Conservation (phyloP, 2,113 vertebrate genomes). For the Acrocephalus kingi region DNA sequence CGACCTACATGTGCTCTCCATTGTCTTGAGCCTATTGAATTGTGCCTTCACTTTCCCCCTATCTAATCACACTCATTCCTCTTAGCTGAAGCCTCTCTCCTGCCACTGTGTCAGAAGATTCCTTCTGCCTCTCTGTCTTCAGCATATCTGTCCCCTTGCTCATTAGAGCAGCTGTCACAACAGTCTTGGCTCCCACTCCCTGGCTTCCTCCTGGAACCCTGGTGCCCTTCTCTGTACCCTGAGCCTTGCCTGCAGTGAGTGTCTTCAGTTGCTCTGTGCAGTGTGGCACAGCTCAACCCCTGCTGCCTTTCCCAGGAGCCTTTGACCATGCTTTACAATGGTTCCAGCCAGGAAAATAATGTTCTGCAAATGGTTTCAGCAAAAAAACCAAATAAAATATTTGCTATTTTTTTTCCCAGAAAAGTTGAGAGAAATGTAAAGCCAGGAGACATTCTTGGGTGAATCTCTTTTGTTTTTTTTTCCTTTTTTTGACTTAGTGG, state of each 20-base stretch:
- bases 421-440: not conserved
- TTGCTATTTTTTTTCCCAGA: not conserved
- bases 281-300: not conserved
- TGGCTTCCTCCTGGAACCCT: not conserved
- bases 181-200: not conserved
- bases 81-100: not conserved
- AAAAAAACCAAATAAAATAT: not conserved
- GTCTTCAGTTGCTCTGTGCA: not conserved
- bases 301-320: not conserved
- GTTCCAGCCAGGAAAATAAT: not conserved
- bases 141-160: not conserved
- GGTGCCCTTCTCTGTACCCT: not conserved
- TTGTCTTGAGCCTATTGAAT: not conserved
- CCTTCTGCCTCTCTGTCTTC: not conserved
- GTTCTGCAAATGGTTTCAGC: not conserved
- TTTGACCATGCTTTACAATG: not conserved
- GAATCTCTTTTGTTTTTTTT: not conserved
- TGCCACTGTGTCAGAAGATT: not conserved
- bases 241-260: fast-evolving
- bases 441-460: not conserved
- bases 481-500: not conserved
- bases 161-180: not conserved
- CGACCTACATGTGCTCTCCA: not conserved
- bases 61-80: not conserved
- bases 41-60: not conserved